A percentile compares a stretch with the other conserved stretches of the same genome.
These are phyloP conservation scores for Himalopsyche tibetana DNA, from an alignment of 2,888 invertebrate genomes.

Conservation along the genomic window DNA sequence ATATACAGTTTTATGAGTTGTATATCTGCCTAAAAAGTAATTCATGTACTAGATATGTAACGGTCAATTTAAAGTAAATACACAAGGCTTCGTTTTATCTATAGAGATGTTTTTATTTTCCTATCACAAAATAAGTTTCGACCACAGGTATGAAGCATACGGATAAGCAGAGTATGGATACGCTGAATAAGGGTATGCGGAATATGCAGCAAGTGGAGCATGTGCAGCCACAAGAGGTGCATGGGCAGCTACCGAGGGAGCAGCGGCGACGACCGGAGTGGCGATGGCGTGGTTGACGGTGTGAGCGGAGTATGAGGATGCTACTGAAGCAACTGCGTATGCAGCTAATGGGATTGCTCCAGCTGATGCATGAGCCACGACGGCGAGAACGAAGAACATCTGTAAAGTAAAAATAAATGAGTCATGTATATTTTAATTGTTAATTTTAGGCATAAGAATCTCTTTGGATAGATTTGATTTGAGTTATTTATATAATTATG, in stretches of 20 bases:
- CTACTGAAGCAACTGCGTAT: constrained; percentile 81
- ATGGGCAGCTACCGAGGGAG: constrained; percentile 69
- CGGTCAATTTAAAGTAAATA: no score
- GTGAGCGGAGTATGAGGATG: constrained; percentile 86
- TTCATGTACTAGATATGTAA: no score
- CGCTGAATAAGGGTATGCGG: constrained; percentile 63
- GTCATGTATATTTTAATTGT: no score
- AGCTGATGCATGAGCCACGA: constrained; percentile 69
- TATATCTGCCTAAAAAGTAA: no score
- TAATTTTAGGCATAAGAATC: no score
- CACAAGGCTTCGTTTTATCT: no score
- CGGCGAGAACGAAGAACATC: constrained; percentile 72
- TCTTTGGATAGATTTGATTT: no score
- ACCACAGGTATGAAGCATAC: constrained; percentile 26
- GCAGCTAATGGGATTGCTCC: constrained; percentile 70
- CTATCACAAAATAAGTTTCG: no score
- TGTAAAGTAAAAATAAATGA: constrained; percentile 67
- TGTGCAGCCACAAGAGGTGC: constrained; percentile 30
- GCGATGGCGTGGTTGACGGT: constrained; percentile 86
- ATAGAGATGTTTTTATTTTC: no score
- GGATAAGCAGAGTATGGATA: constrained; percentile 59
- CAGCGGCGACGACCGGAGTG: constrained; percentile 77
- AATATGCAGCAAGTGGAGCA: neutral
- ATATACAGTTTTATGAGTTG: no score
- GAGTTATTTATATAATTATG: no score